Evolutionary conservation across 2,888 invertebrate species (phyloP).

Genomic region (Agriotes lineatus): DNA sequence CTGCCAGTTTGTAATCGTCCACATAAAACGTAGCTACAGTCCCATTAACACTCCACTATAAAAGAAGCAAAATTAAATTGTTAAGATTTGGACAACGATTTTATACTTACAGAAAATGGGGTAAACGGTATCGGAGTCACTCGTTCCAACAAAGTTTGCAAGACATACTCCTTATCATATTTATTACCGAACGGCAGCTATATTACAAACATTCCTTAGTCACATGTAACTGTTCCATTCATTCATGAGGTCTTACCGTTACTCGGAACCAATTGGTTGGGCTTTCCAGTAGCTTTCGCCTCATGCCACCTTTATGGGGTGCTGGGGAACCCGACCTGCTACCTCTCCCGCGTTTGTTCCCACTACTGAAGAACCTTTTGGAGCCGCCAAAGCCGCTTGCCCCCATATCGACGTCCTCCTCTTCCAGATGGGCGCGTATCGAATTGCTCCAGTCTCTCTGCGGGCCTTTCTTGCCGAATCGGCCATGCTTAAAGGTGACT

Average conservation of each 20-base stretch:
- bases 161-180: constrained; percentile 78
- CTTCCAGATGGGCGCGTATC: constrained; percentile 65
- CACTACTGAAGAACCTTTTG: constrained; percentile 25
- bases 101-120: constrained; percentile 73
- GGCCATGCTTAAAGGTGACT: constrained; percentile 69
- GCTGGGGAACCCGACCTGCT: constrained; percentile 68
- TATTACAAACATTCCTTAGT: no score
- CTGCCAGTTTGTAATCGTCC: constrained; percentile 80
- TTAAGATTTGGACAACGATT: no score
- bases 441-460: constrained; percentile 47
- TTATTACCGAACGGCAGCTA: constrained; percentile 79
- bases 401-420: constrained; percentile 76
- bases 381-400: constrained; percentile 60
- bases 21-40: constrained; percentile 81
- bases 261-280: constrained; percentile 80
- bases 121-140: constrained; percentile 77
- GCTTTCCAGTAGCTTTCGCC: constrained; percentile 69
- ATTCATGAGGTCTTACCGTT: constrained; percentile 64
- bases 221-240: no score
- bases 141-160: constrained; percentile 72
- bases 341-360: constrained; percentile 63
- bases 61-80: no score
- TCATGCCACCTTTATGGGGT: constrained; percentile 60
- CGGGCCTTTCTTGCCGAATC: constrained; percentile 63
- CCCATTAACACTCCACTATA: constrained; percentile 71